Evolutionary conservation across 2,888 invertebrate genomes (phyloP).

Genomic region (Noctua pronuba): DNA sequence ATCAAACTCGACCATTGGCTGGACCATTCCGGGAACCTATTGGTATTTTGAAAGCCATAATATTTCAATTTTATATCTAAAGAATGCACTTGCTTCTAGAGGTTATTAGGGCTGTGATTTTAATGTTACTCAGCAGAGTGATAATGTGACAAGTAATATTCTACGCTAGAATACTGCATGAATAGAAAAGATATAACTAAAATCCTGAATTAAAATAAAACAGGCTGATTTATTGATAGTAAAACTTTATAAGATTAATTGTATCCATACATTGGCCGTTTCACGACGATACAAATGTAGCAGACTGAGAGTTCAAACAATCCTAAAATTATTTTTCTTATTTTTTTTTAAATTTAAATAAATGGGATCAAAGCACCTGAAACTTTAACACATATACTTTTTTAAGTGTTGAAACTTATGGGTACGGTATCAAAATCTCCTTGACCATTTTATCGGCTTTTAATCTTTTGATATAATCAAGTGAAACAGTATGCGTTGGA

Average conservation of each 20-base stretch:
- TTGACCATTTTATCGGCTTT: background rate
- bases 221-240: background rate
- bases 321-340: background rate
- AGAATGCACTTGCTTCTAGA: background rate
- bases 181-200: background rate
- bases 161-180: background rate
- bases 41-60: conserved; percentile 32
- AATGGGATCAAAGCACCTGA: background rate
- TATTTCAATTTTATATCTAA: conserved; percentile 24
- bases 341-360: no score
- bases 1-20: conserved; percentile 37
- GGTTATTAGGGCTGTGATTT: background rate
- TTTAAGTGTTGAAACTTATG: background rate
- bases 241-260: background rate
- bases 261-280: background rate
- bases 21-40: conserved; percentile 27
- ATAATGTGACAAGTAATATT: background rate
- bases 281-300: background rate
- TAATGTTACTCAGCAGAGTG: background rate
- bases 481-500: background rate
- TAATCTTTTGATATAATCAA: conserved; percentile 4
- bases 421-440: background rate
- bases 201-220: background rate
- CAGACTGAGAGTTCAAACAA: background rate
- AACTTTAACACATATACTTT: background rate